A percentile compares a stretch with the other conserved stretches of the same genome.
phyloP scores from a whole-genome alignment of 2,797 vertebrate species.

The Danio aesculapii region DNA sequence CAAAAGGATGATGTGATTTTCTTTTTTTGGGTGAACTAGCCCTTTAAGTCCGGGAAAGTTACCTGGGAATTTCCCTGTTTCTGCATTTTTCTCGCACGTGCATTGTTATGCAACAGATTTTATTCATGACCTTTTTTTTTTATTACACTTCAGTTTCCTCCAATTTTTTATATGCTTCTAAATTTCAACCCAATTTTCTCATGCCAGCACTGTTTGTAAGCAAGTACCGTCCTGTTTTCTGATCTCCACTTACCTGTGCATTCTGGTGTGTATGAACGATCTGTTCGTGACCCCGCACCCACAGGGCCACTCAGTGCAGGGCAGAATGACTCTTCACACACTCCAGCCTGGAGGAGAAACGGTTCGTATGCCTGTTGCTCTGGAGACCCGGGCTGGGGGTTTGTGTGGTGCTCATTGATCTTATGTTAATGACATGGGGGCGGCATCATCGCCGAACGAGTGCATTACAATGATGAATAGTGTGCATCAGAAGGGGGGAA shows the following conservation, averaged over 20 bases:
- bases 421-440: constrained; percentile 68
- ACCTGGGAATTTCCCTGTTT: neutral
- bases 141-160: neutral
- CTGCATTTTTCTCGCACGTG: neutral
- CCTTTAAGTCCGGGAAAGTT: neutral
- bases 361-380: constrained; percentile 70
- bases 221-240: constrained; percentile 1
- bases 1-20: too few relatives aligned
- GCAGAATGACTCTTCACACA: constrained; percentile 49
- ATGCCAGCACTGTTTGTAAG: neutral
- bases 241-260: constrained; percentile 23
- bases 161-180: neutral
- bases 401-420: constrained; percentile 72
- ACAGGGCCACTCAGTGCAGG: constrained; percentile 64
- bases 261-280: neutral
- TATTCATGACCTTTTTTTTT: neutral
- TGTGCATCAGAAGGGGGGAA: neutral
- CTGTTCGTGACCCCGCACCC: constrained; percentile 73
- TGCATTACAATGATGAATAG: constrained; percentile 43
- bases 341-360: constrained; percentile 7
- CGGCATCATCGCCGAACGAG: constrained; percentile 45
- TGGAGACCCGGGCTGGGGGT: constrained; percentile 68
- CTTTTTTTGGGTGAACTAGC: too few relatives aligned
- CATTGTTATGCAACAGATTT: neutral
- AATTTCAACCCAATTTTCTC: neutral